Conservation (phyloP, 2,113 vertebrate species). For the Lamprologus tigripictilis region DNA sequence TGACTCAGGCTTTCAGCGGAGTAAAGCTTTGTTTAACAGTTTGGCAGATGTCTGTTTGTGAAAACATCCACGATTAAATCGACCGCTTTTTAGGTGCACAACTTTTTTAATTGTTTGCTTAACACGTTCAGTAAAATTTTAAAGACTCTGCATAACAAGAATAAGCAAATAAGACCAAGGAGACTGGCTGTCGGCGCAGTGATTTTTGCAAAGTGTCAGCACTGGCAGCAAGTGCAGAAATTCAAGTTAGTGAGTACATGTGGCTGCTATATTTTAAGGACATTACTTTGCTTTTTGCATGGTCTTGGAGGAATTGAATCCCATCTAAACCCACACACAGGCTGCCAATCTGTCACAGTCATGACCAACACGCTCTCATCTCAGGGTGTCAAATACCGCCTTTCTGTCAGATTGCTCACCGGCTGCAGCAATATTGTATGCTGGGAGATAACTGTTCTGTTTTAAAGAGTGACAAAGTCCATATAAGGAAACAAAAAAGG, state of each 20-base stretch:
- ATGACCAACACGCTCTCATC: not conserved
- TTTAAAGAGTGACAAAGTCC: not conserved
- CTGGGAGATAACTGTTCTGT: not conserved
- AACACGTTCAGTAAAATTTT: not conserved
- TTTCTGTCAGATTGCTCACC: not conserved
- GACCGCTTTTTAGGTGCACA: not conserved
- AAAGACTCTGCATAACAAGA: not conserved
- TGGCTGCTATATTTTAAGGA: not conserved
- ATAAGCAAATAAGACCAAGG: not conserved
- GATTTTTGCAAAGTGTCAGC: not conserved
- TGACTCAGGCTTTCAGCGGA: conserved; percentile 47
- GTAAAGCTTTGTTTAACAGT: conserved; percentile 27
- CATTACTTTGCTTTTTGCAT: not conserved
- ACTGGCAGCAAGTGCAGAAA: not conserved
- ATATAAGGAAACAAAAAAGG: not conserved
- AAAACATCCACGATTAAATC: not conserved
- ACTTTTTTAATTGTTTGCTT: not conserved
- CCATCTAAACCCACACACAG: not conserved
- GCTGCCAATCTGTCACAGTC: not conserved
- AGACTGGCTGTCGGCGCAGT: not conserved
- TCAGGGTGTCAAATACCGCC: not conserved
- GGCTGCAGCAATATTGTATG: not conserved
- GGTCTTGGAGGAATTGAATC: not conserved
- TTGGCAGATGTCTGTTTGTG: not conserved
- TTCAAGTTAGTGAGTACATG: not conserved